Evolutionary conservation across 1,140 invertebrate species (phyloP), one percentile per base, ranked within the genome.

Genomic region (Trichomalopsis sarcophagae): DNA sequence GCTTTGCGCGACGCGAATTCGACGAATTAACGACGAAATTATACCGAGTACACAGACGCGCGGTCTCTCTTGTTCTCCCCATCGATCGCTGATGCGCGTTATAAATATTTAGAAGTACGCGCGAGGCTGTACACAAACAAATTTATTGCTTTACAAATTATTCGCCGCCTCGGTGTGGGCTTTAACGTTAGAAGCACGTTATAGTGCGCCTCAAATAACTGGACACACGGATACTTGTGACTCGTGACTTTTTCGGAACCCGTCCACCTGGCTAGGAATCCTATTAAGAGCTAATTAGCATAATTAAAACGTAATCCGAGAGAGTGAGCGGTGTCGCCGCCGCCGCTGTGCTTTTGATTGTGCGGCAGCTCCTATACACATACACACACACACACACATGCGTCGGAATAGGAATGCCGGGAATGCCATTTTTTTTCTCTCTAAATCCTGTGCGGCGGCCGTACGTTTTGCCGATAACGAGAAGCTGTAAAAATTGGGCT

Each of bases 201-300:
- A 74, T 30, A 62, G 55, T 21, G 17, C 2, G 17, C 2, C 55
- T 21, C 76, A 33, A 66, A 50, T 78, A 78, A 78, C 76, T 33
- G 76, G 27, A 78, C 76, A 30, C 55, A 33, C 76, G 30, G 1
- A 27, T 36, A 36, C 33, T 36, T 36, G 33, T 21, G 40, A 76
- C 14, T 76, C 7, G 74, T n/a, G 30, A 86, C 78, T 86, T 88
- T 89, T 88, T 89, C 88, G 85, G 87, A 89, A 82, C 81, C 87
- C 86, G 40, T 89, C 86, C 86, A 87, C 40, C 36, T 1, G 69
- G 23, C 30, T 71, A 36, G 73, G 85, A 80, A 84, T 83, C 86
- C 87, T 88, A 87, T 89, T 89, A 89, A 77, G 84, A 89, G 86
- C 79, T 86, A 87, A 89, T 89, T 88, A 85, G 80, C 87, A 82